phyloP scores from a whole-genome alignment of 1,140 invertebrate genomes.

The Parapsyche elsis region DNA sequence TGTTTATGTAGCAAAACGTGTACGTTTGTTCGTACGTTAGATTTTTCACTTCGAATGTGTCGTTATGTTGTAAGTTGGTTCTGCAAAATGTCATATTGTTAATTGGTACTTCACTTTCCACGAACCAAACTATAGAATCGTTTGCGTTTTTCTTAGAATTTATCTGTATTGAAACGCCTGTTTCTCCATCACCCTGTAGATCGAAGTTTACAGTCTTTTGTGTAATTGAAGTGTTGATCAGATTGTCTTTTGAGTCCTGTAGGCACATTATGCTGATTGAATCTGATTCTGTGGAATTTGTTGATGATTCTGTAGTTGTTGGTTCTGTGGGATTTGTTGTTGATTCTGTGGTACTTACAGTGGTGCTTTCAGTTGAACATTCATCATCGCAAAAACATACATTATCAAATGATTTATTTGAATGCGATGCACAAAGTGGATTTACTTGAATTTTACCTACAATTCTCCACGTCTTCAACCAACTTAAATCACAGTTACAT shows the following conservation, averaged over 20 bases:
- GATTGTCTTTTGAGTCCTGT: too few relatives aligned
- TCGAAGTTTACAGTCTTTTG: slow-evolving; percentile 20
- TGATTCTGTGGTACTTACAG: background rate
- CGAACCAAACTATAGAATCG: too few relatives aligned
- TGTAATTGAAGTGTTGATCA: too few relatives aligned
- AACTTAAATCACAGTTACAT: slow-evolving; percentile 47
- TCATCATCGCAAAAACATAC: background rate
- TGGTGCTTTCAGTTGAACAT: slow-evolving; percentile 16
- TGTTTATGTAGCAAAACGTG: slow-evolving; percentile 58
- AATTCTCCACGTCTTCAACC: slow-evolving; percentile 36
- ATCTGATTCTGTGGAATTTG: slow-evolving; percentile 51
- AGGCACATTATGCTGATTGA: slow-evolving; percentile 51
- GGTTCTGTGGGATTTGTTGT: background rate
- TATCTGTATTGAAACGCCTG: slow-evolving; percentile 23
- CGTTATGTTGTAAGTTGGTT: too few relatives aligned
- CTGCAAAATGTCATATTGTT: too few relatives aligned
- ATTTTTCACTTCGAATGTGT: too few relatives aligned
- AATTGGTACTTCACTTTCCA: too few relatives aligned
- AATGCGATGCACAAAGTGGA: slow-evolving; percentile 26
- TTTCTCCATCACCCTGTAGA: slow-evolving; percentile 41
- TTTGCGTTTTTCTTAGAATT: background rate
- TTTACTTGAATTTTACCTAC: background rate
- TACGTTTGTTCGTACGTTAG: slow-evolving; percentile 57
- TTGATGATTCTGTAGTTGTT: background rate
- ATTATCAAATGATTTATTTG: background rate